Evolutionary conservation across 2,888 invertebrate species (phyloP).

Genomic region (Elaeidobius kamerunicus): DNA sequence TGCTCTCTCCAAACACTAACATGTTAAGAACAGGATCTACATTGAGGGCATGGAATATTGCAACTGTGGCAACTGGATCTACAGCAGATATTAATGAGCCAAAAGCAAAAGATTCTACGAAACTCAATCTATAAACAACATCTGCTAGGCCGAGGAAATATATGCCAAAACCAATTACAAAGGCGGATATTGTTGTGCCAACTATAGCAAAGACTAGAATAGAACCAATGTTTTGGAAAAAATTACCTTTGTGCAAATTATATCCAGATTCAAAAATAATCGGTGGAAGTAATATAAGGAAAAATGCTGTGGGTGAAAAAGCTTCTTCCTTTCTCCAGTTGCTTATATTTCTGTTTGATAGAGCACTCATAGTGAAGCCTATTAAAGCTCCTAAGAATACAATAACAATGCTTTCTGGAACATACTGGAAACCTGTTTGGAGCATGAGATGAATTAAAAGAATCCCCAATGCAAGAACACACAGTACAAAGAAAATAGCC

Average conservation of each 20-base stretch:
- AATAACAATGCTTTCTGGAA: conserved; percentile 97
- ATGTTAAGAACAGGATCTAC: conserved; percentile 98
- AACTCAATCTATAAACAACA: conserved; percentile 87
- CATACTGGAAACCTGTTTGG: conserved; percentile 91
- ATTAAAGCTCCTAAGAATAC: conserved; percentile 93
- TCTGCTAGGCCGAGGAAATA: conserved; percentile 90
- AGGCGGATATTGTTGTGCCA: conserved; percentile 95
- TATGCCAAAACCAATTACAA: conserved; percentile 94
- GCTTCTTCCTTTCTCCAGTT: conserved; percentile 98
- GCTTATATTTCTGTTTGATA: conserved; percentile 84
- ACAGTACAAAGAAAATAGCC: conserved; percentile 96
- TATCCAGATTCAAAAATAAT: conserved; percentile 99
- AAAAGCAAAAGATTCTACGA: conserved; percentile 98
- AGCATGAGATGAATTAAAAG: conserved; percentile 92
- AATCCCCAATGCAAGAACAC: conserved; percentile 92
- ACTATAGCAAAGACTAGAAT: conserved; percentile 97
- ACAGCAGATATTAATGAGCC: conserved; percentile 98
- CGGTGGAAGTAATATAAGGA: conserved; percentile 92
- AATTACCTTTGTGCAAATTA: conserved; percentile 96
- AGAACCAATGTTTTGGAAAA: conserved; percentile 97
- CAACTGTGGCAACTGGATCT: conserved; percentile 98
- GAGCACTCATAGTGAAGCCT: conserved; percentile 84
- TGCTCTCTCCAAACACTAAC: conserved; percentile 96
- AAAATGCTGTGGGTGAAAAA: conserved; percentile 97
- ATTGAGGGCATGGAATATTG: conserved; percentile 96